phyloP scores from a whole-genome alignment of 1,140 invertebrate genomes.

The Leguminivora glycinivorella region DNA sequence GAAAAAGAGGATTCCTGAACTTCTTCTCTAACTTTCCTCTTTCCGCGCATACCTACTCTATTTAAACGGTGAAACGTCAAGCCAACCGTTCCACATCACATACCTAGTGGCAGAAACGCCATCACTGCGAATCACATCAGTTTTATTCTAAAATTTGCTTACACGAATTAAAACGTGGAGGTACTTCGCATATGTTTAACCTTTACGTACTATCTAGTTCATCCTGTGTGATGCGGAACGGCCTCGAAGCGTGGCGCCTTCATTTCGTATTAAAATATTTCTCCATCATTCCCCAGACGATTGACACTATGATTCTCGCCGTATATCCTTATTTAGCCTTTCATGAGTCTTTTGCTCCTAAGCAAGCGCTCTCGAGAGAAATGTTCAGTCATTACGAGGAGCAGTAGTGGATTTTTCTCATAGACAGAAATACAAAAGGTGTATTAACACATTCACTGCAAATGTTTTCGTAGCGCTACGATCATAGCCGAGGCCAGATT shows the following conservation, averaged over 20 bases:
- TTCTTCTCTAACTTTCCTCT: too few relatives aligned
- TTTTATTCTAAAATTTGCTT: too few relatives aligned
- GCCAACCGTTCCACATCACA: too few relatives aligned
- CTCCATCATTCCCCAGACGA: slow-evolving; percentile 39
- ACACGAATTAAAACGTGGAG: too few relatives aligned
- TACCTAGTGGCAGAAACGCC: too few relatives aligned
- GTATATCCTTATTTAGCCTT: slow-evolving; percentile 30
- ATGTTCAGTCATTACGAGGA: background rate
- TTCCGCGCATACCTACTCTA: too few relatives aligned
- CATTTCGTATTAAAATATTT: slow-evolving; percentile 59
- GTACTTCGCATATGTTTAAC: background rate
- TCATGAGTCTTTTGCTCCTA: slow-evolving; percentile 25
- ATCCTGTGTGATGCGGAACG: background rate
- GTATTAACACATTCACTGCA: too few relatives aligned
- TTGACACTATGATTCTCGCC: slow-evolving; percentile 38
- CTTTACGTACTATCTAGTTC: background rate
- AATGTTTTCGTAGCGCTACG: too few relatives aligned
- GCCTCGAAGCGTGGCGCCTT: slow-evolving; percentile 33
- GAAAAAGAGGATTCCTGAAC: too few relatives aligned
- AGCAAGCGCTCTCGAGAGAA: background rate
- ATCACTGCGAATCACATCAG: too few relatives aligned
- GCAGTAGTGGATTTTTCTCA: slow-evolving; percentile 4
- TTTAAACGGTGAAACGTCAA: too few relatives aligned
- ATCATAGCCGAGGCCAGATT: too few relatives aligned
- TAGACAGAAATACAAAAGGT: background rate